These are phyloP conservation scores for Melanostigma gelatinosum DNA, from an alignment of 2,113 vertebrate genomes.

Conservation along the genomic window DNA sequence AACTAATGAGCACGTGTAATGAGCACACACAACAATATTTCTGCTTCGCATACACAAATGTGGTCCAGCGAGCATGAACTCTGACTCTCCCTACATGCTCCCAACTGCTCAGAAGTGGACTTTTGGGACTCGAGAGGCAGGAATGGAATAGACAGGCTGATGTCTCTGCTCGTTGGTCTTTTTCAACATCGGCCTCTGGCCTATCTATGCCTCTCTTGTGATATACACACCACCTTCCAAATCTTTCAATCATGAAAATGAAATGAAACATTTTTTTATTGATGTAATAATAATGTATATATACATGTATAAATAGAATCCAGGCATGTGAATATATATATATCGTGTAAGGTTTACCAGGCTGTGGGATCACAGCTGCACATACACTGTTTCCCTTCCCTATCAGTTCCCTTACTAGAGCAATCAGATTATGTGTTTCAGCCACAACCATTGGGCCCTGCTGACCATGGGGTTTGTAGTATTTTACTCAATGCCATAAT, in stretches of 20 bases:
- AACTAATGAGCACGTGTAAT: not conserved
- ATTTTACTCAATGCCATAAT: too few species aligned
- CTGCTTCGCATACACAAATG: too few species aligned
- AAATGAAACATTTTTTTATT: too few species aligned
- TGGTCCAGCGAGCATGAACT: too few species aligned
- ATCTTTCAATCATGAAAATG: not conserved
- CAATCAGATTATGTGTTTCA: not conserved
- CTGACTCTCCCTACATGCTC: too few species aligned
- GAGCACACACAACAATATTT: too few species aligned
- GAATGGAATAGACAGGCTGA: too few species aligned
- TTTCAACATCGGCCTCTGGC: not conserved
- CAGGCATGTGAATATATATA: not conserved
- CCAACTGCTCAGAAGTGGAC: too few species aligned
- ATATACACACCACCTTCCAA: not conserved
- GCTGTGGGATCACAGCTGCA: not conserved
- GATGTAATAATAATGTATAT: too few species aligned
- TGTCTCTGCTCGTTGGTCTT: not conserved
- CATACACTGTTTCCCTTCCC: not conserved
- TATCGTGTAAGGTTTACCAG: not conserved
- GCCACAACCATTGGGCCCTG: not conserved
- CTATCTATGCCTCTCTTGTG: not conserved
- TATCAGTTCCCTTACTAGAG: not conserved
- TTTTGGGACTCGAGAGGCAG: too few species aligned
- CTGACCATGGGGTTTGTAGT: not conserved
- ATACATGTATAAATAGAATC: not conserved